Evolutionary conservation across 2,888 invertebrate genomes (phyloP).

Genomic region (Nymphalis polychloros): DNA sequence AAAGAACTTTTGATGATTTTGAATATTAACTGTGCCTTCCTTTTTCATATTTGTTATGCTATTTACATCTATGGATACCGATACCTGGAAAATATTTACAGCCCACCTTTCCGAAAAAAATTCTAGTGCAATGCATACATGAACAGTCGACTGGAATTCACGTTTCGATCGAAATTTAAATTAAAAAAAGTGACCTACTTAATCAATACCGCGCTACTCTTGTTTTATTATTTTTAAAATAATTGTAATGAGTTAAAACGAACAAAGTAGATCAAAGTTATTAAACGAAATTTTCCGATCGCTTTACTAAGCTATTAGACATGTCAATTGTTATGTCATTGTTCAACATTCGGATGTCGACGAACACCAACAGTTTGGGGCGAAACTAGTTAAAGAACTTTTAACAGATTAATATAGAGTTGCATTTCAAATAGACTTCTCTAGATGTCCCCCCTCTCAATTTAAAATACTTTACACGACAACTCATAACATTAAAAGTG

Average conservation of each 20-base stretch:
- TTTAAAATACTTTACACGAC: neutral
- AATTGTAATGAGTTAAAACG: neutral
- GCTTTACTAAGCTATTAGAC: neutral
- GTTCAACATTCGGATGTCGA: slow-evolving; percentile 12
- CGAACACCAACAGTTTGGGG: slow-evolving; percentile 11
- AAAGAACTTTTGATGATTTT: no score
- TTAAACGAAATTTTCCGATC: neutral
- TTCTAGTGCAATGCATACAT: slow-evolving; percentile 37
- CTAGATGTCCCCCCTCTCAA: slow-evolving; percentile 8
- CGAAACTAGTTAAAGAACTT: slow-evolving; percentile 23
- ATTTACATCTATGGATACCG: slow-evolving; percentile 30
- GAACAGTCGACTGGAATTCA: slow-evolving; percentile 32
- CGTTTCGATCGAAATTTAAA: slow-evolving; percentile 36
- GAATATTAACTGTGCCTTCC: no score
- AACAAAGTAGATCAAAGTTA: neutral
- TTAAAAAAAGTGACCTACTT: slow-evolving; percentile 17
- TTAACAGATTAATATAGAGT: slow-evolving; percentile 23
- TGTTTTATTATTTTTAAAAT: no score
- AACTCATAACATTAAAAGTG: neutral
- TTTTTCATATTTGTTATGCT: slow-evolving; percentile 2
- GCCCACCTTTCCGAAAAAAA: slow-evolving; percentile 33
- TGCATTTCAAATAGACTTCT: slow-evolving; percentile 15
- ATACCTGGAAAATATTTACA: slow-evolving; percentile 30
- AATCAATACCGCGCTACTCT: no score
- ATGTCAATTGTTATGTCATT: slow-evolving; percentile 16